Evolutionary conservation across 2,888 invertebrate genomes (phyloP).

Genomic region (Colletes collaris): DNA sequence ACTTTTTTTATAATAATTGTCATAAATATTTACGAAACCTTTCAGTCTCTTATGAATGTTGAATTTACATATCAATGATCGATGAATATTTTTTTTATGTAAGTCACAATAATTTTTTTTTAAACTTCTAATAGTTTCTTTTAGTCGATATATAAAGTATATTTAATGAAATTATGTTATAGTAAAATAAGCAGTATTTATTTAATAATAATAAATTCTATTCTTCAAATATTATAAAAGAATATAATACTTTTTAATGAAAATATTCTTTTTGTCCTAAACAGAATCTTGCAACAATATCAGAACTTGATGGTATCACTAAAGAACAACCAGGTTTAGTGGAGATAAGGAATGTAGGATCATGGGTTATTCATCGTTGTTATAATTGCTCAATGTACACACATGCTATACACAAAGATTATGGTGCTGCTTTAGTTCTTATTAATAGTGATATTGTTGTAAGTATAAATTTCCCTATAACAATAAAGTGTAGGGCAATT

Average conservation of each 20-base stretch:
- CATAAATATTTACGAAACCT: not conserved
- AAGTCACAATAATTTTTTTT: not conserved
- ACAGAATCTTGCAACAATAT: conserved; percentile 85
- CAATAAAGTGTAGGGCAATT: not conserved
- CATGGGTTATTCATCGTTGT: conserved; percentile 87
- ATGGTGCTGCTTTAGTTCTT: conserved; percentile 84
- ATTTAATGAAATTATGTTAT: not conserved
- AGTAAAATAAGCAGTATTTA: not conserved
- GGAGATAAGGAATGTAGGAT: conserved; percentile 85
- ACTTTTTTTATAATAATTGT: not conserved
- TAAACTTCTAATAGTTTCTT: not conserved
- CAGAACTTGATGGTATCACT: conserved; percentile 84
- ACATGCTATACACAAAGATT: conserved; percentile 86
- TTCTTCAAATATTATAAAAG: not conserved
- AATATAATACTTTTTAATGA: conserved; percentile 41
- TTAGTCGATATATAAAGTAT: not conserved
- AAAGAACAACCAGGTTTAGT: conserved; percentile 86
- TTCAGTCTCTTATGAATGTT: not conserved
- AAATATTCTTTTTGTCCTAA: conserved; percentile 16
- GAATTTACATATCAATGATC: not conserved
- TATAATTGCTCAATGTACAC: conserved; percentile 87
- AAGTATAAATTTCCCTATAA: conserved; percentile 74
- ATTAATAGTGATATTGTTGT: conserved; percentile 86
- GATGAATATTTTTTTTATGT: not conserved
- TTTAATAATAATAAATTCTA: not conserved